Conservation (phyloP, 2,888 invertebrate species). For the Disparrhopalites patrizii region DNA sequence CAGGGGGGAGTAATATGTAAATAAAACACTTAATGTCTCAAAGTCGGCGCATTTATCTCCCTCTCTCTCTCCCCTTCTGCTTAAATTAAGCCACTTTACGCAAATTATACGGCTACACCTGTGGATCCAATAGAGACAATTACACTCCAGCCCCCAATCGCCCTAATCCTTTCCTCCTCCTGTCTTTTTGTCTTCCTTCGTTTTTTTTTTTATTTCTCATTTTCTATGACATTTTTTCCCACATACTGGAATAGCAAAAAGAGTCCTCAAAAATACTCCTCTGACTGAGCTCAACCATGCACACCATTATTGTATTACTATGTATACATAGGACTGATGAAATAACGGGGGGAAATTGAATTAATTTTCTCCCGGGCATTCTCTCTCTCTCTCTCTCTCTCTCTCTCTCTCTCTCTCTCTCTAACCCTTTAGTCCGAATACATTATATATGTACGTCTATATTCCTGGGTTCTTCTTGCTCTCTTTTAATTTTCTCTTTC, state of each 20-base stretch:
- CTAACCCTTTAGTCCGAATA: too few relatives aligned
- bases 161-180: slow-evolving; percentile 14
- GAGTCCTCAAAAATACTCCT: slow-evolving; percentile 17
- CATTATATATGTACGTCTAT: too few relatives aligned
- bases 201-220: slow-evolving; percentile 17
- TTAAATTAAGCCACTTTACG: slow-evolving; percentile 24
- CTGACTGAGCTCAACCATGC: slow-evolving; percentile 15
- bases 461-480: too few relatives aligned
- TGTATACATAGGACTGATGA: slow-evolving; percentile 17
- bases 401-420: neutral
- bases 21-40: slow-evolving; percentile 16
- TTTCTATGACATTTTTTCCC: slow-evolving; percentile 24
- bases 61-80: slow-evolving; percentile 15
- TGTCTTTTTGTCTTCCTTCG: neutral
- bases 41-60: too few relatives aligned
- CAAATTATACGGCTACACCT: slow-evolving; percentile 33
- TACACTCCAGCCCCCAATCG: slow-evolving; percentile 24
- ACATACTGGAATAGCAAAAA: neutral
- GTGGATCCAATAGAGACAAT: slow-evolving; percentile 34
- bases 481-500: too few relatives aligned
- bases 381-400: neutral
- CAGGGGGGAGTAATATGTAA: slow-evolving; percentile 3
- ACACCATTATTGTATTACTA: slow-evolving; percentile 15
- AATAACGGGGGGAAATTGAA: slow-evolving; percentile 22
- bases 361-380: slow-evolving; percentile 12